Evolutionary conservation across 2,797 vertebrate species (phyloP), one percentile per base, ranked within the genome.

Genomic region (Sternarchorhynchus goeldii): DNA sequence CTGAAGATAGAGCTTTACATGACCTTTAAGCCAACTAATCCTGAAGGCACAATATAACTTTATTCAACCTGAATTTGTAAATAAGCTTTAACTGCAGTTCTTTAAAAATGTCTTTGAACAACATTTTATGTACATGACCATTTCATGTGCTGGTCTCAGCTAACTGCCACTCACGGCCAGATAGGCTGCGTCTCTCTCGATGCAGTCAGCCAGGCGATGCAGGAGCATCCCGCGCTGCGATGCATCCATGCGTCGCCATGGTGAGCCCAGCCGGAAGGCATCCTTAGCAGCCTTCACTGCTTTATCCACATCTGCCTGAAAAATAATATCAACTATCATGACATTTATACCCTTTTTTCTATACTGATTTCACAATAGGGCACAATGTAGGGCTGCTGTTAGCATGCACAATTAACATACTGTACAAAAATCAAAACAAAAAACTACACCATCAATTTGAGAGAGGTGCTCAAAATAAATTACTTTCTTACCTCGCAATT

Each of bases 181-280:
- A 86, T 97, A 96, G 8, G 94, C 94, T 0, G 95, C 76, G 81
- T 99, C 96, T 80, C 95, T 91, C 91, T 99, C 96, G 0, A 99
- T 95, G 80, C 95, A 93, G 74, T 98, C 94, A 0, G 97, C 97
- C 10, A 99, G 76, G 0, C 92, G 93, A 86, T 86, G 82, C 64
- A 99, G 86, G n/a, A 99, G 93, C 39, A 93, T 88, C 64, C 97
- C 97, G 0, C 97, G 92, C 0, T 96, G 86, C 0, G 97, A 98
- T 0, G 97, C 96, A 0, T 99, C 96, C 95, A 93, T 96, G 77
- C 94, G 93, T 81, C 97, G 91, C 97, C 97, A 99, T 5, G 96
- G 96, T 0, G 97, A 98, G 17, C 97, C 97, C 71, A 96, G 83
- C 77, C 86, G 92, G 83, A 98, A 99, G 0, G 97, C 97, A 0